A percentile compares a stretch with the other conserved stretches of the same genome.
These are phyloP conservation scores for Heterodera schachtii DNA, from an alignment of 1,140 invertebrate genomes.

Conservation along the genomic window DNA sequence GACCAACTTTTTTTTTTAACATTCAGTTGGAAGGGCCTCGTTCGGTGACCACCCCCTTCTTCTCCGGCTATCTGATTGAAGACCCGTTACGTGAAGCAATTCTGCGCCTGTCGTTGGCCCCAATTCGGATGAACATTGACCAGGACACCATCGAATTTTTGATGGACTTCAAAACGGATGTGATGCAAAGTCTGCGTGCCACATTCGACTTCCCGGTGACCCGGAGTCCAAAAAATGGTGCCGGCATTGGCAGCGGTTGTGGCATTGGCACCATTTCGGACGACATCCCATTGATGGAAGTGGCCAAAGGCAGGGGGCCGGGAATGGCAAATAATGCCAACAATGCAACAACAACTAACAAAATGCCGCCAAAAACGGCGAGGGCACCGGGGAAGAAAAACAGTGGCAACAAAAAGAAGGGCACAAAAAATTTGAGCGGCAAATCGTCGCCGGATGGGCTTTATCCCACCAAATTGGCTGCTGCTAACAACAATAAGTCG, in stretches of 20 bases:
- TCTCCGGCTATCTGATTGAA: slow-evolving; percentile 47
- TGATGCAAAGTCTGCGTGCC: slow-evolving; percentile 22
- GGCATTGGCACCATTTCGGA: not conserved
- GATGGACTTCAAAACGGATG: slow-evolving; percentile 43
- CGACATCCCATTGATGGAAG: slow-evolving; percentile 41
- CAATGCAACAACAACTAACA: not conserved
- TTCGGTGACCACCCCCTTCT: slow-evolving; percentile 31
- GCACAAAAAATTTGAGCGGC: too few species aligned
- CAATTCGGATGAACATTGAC: slow-evolving; percentile 55
- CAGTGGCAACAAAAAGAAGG: too few species aligned
- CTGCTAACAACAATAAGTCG: too few species aligned
- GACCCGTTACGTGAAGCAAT: slow-evolving; percentile 50
- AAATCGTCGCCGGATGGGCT: too few species aligned
- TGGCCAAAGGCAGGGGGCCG: not conserved
- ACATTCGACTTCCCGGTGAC: slow-evolving; percentile 5
- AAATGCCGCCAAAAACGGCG: too few species aligned
- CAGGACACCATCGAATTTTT: slow-evolving; percentile 59
- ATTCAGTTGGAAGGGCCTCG: slow-evolving; percentile 24
- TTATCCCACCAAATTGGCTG: too few species aligned
- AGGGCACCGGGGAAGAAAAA: too few species aligned
- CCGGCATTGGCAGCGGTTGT: not conserved
- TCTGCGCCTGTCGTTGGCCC: slow-evolving; percentile 52
- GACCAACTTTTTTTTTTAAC: not conserved
- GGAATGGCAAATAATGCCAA: not conserved
- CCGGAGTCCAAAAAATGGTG: not conserved